phyloP scores from a whole-genome alignment of 2,888 invertebrate species.

The Eupithecia insigniata region DNA sequence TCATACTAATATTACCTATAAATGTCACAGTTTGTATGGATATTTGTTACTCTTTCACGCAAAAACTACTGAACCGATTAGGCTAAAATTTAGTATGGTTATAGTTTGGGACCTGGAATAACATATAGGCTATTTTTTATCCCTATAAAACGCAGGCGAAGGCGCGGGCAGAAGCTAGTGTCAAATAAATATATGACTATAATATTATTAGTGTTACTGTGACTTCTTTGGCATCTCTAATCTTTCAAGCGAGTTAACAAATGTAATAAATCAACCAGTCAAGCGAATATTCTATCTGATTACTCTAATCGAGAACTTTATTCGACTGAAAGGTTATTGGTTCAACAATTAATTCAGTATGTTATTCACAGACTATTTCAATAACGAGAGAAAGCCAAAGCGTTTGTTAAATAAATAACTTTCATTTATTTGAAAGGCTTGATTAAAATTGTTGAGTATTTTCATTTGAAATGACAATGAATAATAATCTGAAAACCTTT shows the following conservation, averaged over 20 bases:
- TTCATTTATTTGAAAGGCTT: slow-evolving; percentile 1
- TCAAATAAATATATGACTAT: too few relatives aligned
- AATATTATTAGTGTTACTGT: too few relatives aligned
- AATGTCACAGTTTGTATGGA: too few relatives aligned
- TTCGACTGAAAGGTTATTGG: background rate
- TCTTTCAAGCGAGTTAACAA: background rate
- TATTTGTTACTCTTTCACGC: too few relatives aligned
- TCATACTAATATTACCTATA: too few relatives aligned
- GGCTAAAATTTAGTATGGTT: too few relatives aligned
- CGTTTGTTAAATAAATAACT: background rate
- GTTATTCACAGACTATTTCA: background rate
- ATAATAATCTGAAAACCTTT: background rate
- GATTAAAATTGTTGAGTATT: background rate
- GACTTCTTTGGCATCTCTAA: background rate
- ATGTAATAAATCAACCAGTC: background rate
- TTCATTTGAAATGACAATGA: background rate
- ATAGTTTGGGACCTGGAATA: too few relatives aligned
- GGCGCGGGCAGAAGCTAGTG: too few relatives aligned
- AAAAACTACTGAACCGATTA: too few relatives aligned
- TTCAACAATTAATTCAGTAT: slow-evolving; percentile 4
- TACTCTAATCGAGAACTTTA: background rate
- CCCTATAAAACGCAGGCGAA: too few relatives aligned
- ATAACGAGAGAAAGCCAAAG: background rate
- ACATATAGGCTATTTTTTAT: too few relatives aligned
- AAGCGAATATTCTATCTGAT: background rate